Evolutionary conservation across 1,140 invertebrate genomes (phyloP), one percentile per base, ranked within the genome.

Genomic region (Drosophila oshimai): DNA sequence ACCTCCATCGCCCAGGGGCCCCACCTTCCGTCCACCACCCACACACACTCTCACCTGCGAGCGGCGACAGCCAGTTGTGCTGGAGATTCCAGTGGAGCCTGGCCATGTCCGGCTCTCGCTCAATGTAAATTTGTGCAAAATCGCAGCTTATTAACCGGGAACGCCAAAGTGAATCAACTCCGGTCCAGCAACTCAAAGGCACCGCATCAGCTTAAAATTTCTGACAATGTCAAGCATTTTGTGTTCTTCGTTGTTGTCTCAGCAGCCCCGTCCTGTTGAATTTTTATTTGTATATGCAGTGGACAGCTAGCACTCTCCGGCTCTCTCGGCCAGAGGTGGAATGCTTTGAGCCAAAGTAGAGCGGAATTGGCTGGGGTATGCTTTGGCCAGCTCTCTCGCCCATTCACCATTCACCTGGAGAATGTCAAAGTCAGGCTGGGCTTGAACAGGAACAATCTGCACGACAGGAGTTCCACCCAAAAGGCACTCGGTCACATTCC

Each of bases 61-160:
- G n/a, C n/a, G n/a, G n/a, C n/a, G n/a, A n/a, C n/a, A n/a, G 79
- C 50, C 80, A 84, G 80, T 86, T 80, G 75, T 75, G 65, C 53
- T 47, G 61, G 69, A 68, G 75, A 84, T 84, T 86, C 80, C 80
- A 76, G 79, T 55, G 74, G 46, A 20, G 74, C 55, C 41, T 47
- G 61, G 61, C 42, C 44, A 64, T 70, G 73, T 68, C 64, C 54
- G 80, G 55, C 22, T 26, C 42, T 33, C 62, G 33, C 34, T 47
- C 17, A 29, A 42, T 42, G 37, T 26, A 39, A 70, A 55, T 74
- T 44, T 47, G 41, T 53, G 58, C 44, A 37, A 69, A 71, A 15
- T 60, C 36, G 64, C 77, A 34, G 64, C 77, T 57, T 78, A 51
- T 68, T 71, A 77, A 72, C 12, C 47, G 28, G 51, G 49, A 37